phyloP scores from a whole-genome alignment of 2,113 vertebrate genomes.

The Serinus canaria region DNA sequence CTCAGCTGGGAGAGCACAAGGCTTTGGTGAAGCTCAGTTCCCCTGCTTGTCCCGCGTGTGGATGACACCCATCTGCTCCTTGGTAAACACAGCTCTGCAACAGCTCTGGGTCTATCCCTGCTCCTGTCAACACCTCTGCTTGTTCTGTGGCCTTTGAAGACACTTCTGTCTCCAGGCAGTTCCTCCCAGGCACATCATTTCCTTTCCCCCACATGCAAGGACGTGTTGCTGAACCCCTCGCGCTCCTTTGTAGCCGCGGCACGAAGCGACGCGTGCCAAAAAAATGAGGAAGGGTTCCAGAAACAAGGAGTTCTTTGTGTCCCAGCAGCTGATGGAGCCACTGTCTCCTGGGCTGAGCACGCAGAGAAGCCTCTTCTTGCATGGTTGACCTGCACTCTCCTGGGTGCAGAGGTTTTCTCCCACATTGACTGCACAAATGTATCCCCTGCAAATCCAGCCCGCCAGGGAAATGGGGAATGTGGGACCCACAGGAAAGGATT shows the following conservation, averaged over 20 bases:
- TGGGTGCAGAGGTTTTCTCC: background rate
- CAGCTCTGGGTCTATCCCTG: background rate
- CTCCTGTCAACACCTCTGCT: constrained; percentile 37
- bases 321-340: background rate
- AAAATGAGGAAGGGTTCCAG: background rate
- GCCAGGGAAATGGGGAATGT: background rate
- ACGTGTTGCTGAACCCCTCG: background rate
- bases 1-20: background rate
- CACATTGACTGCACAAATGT: background rate
- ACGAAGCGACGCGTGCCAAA: background rate
- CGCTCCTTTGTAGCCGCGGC: background rate
- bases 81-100: background rate
- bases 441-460: background rate
- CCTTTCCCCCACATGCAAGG: background rate
- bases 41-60: background rate
- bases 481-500: background rate
- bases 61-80: background rate
- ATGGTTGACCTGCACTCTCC: background rate
- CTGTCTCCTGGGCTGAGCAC: background rate
- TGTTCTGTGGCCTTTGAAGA: constrained; percentile 15
- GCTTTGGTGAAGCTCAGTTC: background rate
- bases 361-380: background rate
- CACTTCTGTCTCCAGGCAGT: background rate
- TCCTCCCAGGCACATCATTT: constrained; percentile 28
- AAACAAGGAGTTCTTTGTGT: constrained; percentile 26